Conservation (phyloP, 2,888 invertebrate species). For the Bembecia ichneumoniformis region DNA sequence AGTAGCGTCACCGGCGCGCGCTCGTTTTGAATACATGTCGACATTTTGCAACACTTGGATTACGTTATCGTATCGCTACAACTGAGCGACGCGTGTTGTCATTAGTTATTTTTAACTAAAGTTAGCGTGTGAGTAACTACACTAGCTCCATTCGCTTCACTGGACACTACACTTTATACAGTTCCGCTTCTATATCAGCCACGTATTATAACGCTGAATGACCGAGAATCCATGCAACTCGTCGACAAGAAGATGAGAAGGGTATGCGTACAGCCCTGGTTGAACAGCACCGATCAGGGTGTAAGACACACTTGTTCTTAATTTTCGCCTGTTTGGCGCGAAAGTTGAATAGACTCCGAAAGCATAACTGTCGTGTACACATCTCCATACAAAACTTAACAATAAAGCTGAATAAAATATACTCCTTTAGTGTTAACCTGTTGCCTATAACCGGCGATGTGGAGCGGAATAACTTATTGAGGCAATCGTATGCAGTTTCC, state of each 20-base stretch:
- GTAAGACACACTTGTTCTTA: too few relatives aligned
- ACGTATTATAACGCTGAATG: neutral
- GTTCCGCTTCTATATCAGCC: too few relatives aligned
- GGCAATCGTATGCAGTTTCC: constrained; percentile 37
- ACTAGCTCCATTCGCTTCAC: neutral
- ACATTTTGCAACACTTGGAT: constrained; percentile 58
- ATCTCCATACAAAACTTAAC: too few relatives aligned
- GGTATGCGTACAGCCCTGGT: too few relatives aligned
- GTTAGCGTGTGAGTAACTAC: constrained; percentile 8
- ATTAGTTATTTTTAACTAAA: constrained; percentile 63
- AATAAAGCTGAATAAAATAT: too few relatives aligned
- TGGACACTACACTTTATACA: too few relatives aligned
- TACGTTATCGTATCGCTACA: constrained; percentile 41
- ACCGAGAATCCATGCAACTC: too few relatives aligned
- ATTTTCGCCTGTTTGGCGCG: too few relatives aligned
- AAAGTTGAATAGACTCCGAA: too few relatives aligned
- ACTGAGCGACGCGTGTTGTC: constrained; percentile 58
- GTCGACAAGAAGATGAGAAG: too few relatives aligned
- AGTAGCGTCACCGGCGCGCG: constrained; percentile 57
- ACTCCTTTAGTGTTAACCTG: constrained; percentile 23
- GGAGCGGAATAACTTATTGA: constrained; percentile 47
- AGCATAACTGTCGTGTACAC: too few relatives aligned
- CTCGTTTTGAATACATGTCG: constrained; percentile 43
- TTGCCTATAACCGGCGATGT: constrained; percentile 21
- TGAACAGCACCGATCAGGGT: too few relatives aligned